Conservation (phyloP, 2,797 vertebrate genomes). For the Cynodonichthys magdalenae region DNA sequence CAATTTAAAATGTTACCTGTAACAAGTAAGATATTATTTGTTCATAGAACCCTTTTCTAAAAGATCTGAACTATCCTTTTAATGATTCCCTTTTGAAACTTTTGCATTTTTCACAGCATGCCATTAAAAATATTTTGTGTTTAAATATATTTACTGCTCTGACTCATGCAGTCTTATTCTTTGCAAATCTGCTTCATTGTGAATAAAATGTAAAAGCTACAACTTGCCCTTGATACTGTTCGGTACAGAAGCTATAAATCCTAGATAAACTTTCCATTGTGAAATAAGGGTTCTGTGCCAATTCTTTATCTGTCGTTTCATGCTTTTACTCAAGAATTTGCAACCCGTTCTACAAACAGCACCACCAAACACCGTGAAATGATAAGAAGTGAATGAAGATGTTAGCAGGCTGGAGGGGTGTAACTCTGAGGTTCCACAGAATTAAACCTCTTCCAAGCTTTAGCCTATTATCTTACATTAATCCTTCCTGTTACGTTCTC, state of each 20-base stretch:
- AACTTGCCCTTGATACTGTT: conserved; percentile 12
- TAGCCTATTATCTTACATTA: background rate
- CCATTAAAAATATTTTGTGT: background rate
- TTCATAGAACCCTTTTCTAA: conserved; percentile 2
- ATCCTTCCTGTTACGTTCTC: background rate
- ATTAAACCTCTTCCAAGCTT: background rate
- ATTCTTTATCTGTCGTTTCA: conserved; percentile 44
- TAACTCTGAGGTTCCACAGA: conserved; percentile 28
- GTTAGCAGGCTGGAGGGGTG: conserved; percentile 13
- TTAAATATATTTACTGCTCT: conserved; percentile 19
- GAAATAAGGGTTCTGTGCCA: conserved; percentile 32
- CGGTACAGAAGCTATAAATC: conserved; percentile 43
- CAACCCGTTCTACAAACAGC: conserved; percentile 29
- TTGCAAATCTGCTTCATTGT: background rate
- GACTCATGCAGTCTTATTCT: background rate
- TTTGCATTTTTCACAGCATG: conserved; percentile 10
- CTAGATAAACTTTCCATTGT: conserved; percentile 30
- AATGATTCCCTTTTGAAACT: conserved; percentile 11
- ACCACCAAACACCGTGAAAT: conserved; percentile 9
- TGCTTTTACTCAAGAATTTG: conserved; percentile 55
- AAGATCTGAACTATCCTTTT: background rate
- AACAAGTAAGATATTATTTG: too few relatives aligned
- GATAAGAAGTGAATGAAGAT: conserved; percentile 55
- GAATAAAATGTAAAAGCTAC: background rate
- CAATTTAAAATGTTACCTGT: too few relatives aligned